Evolutionary conservation across 2,888 invertebrate species (phyloP), one percentile per base, ranked within the genome.

Genomic region (Ashinkailepas kermadecensis): DNA sequence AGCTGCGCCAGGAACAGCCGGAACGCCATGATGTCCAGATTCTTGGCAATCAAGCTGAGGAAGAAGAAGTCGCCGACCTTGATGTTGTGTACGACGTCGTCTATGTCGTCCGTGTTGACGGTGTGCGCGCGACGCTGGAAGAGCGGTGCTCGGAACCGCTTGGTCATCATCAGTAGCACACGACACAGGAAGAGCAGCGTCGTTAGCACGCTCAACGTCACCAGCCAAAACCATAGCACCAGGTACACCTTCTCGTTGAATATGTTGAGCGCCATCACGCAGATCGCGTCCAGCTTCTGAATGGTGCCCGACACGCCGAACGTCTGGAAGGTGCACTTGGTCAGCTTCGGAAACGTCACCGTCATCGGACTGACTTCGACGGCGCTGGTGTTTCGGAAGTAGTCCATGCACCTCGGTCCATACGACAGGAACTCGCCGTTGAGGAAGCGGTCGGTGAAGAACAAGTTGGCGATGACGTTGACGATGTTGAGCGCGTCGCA

Each of bases 241-340:
- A 96, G 94, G 89, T 94, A 96, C 86, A 96, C 95, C 89, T 96
- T 96, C 88, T 96, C 96, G 88, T 96, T 96, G 83, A 96, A 90
- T 85, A 96, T 95, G 87, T 96, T 96, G 85, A 95, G 89, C 0
- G 95, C 95, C 70, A 96, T 89, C n/a, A 96, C 91, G 86, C 96
- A 96, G 79, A 96, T 90, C 0, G 95, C 93, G 87, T 93, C 96
- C 88, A 94, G 93, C 85, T 90, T 93, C 88, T 95, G 95, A 83
- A 95, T 92, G 12, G 93, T 90, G 78, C 96, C 96, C n/a, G 95
- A 93, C 39, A 95, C 91, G 89, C 96, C 95, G 87, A 90, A 95
- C 88, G 95, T 95, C 89, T 94, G 94, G 91, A 96, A 96, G 84
- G 93, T 94, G 87, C 96, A 96, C 87, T 96, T 96, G 25, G 95